Percentiles rank a stretch among this genome's conserved stretches.
Evolutionary conservation across 2,113 vertebrate genomes (phyloP).

Genomic region (Xerus inauris): DNA sequence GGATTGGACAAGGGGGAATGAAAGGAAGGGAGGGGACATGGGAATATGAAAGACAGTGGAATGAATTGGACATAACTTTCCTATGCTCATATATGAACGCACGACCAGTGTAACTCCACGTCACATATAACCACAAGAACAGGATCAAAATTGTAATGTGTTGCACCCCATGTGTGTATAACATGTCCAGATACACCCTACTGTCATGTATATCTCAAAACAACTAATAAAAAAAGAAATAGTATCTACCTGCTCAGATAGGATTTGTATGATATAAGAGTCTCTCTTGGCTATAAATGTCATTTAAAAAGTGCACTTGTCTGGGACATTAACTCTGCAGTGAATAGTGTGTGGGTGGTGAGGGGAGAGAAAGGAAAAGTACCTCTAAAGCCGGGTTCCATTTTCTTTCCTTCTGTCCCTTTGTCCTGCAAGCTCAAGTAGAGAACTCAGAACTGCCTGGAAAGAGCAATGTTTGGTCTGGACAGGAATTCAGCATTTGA

Average conservation of each 20-base stretch:
- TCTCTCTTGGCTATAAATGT: background rate
- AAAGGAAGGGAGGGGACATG: too few species aligned
- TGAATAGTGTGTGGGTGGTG: background rate
- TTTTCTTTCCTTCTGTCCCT: background rate
- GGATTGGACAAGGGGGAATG: too few species aligned
- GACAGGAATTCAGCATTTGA: conserved; percentile 64
- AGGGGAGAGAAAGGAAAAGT: background rate
- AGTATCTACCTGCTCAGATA: background rate
- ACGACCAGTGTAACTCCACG: too few species aligned
- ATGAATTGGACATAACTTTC: too few species aligned
- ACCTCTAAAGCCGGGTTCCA: background rate
- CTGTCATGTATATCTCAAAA: too few species aligned
- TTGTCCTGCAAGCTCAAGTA: background rate
- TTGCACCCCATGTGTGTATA: too few species aligned
- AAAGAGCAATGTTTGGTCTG: background rate
- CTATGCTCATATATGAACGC: too few species aligned
- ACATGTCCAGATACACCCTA: too few species aligned
- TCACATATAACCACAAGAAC: too few species aligned
- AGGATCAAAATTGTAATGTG: too few species aligned
- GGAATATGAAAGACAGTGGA: too few species aligned
- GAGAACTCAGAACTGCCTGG: background rate
- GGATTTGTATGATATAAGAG: background rate
- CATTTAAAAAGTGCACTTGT: background rate
- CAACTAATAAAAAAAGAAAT: too few species aligned
- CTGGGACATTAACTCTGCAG: background rate